Evolutionary conservation across 2,113 vertebrate species (phyloP).

Genomic region (Indri indri): DNA sequence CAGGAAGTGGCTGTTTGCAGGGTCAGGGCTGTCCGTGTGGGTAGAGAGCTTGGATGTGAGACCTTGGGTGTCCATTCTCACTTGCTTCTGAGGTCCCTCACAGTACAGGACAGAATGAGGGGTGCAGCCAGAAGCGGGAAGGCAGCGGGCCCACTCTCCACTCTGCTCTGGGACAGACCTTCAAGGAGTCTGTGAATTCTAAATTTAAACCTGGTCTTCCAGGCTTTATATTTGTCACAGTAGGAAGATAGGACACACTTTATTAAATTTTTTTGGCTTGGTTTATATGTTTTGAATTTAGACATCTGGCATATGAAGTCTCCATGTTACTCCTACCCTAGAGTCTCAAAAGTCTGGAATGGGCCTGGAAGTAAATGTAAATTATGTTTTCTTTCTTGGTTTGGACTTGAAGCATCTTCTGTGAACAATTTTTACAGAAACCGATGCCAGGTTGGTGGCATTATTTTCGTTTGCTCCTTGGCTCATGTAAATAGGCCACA

Average conservation of each 20-base stretch:
- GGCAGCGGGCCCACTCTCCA: neutral
- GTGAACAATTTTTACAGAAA: neutral
- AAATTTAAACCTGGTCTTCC: neutral
- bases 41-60: neutral
- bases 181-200: neutral
- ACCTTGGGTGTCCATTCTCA: neutral
- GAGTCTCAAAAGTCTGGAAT: neutral
- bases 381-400: neutral
- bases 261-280: neutral
- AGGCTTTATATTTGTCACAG: neutral
- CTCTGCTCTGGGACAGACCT: neutral
- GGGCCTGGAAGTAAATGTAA: neutral
- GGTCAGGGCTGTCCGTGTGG: neutral
- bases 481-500: neutral
- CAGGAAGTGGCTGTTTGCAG: too few species aligned
- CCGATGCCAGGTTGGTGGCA: neutral
- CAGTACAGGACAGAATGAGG: neutral
- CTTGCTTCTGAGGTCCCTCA: neutral
- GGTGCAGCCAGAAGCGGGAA: neutral
- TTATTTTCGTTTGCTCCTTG: neutral
- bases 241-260: neutral
- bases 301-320: neutral
- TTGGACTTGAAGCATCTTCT: neutral
- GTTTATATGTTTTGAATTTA: neutral
- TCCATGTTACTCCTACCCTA: neutral